Conservation (phyloP, 1,140 invertebrate genomes). For the Drosophila repleta region DNA sequence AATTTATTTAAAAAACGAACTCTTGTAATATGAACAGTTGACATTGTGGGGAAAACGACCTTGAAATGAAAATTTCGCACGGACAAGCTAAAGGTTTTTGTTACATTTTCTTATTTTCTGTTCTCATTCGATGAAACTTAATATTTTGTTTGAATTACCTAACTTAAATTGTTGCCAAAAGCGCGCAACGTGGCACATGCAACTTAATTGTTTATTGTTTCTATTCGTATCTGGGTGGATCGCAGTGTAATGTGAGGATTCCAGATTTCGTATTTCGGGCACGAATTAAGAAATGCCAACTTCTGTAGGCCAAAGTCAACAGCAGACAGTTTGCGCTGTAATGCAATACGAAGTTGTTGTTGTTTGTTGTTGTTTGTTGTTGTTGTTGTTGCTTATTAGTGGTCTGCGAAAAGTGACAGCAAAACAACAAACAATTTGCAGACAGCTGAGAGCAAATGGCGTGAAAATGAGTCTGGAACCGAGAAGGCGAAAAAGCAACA, state of each 20-base stretch:
- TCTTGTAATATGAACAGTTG: conserved; percentile 31
- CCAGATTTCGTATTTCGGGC: conserved; percentile 25
- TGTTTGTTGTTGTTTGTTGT: conserved; percentile 6
- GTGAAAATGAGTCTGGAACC: conserved; percentile 33
- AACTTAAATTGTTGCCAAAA: conserved; percentile 24
- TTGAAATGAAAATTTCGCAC: conserved; percentile 40
- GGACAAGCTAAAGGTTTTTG: conserved; percentile 19
- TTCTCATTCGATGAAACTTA: conserved; percentile 43
- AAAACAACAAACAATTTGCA: conserved; percentile 72
- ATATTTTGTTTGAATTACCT: conserved; percentile 35
- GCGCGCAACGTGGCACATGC: too few relatives aligned
- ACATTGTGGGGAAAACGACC: conserved; percentile 16
- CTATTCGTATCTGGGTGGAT: conserved; percentile 13
- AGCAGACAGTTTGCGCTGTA: conserved; percentile 18
- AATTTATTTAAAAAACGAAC: background rate
- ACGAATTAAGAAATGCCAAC: conserved; percentile 32
- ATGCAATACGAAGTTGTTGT: conserved; percentile 37
- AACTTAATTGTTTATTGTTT: conserved; percentile 38
- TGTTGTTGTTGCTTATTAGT: conserved; percentile 21
- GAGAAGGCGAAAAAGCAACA: background rate
- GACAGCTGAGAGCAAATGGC: conserved; percentile 40
- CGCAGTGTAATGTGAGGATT: conserved; percentile 30
- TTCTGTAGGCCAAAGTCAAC: conserved; percentile 51
- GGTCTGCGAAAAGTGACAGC: conserved; percentile 52
- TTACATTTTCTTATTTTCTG: background rate